Conservation (phyloP, 2,797 vertebrate genomes). For the Fistularia commersonii region DNA sequence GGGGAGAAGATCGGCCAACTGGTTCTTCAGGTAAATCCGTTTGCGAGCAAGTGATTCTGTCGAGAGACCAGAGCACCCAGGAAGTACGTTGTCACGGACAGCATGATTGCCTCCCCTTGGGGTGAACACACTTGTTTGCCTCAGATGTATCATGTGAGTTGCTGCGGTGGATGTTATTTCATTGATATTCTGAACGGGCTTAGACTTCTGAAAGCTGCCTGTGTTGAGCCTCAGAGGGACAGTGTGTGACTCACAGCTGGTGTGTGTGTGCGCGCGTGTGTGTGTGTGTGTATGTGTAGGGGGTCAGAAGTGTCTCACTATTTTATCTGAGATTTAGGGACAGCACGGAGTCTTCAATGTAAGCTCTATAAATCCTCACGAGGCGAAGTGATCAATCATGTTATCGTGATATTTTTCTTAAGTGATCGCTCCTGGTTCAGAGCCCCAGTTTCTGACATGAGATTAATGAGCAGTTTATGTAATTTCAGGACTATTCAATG, state of each 20-base stretch:
- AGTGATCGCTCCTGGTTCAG: too few species aligned
- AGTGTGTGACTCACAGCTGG: slow-evolving; percentile 67
- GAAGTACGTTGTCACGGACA: neutral
- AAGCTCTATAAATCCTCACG: too few species aligned
- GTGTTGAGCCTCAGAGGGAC: slow-evolving; percentile 61
- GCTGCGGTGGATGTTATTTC: slow-evolving; percentile 13
- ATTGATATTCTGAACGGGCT: slow-evolving; percentile 62
- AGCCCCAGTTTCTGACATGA: too few species aligned
- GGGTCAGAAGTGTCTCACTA: too few species aligned
- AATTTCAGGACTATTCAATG: too few species aligned
- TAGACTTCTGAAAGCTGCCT: slow-evolving; percentile 53
- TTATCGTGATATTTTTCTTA: too few species aligned
- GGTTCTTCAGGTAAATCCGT: slow-evolving; percentile 63
- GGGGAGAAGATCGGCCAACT: slow-evolving; percentile 27
- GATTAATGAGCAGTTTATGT: too few species aligned
- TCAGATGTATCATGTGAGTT: neutral
- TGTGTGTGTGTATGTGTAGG: too few species aligned
- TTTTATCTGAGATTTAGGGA: too few species aligned
- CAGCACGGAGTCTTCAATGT: too few species aligned
- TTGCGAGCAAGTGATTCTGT: neutral
- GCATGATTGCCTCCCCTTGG: slow-evolving; percentile 1
- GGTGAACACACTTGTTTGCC: slow-evolving; percentile 1
- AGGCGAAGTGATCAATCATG: too few species aligned
- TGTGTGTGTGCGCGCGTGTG: slow-evolving; percentile 2
- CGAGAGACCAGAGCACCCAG: slow-evolving; percentile 7